Evolutionary conservation across 2,888 invertebrate genomes (phyloP), one percentile per base, ranked within the genome.

Genomic region (Stomorhina lunata): DNA sequence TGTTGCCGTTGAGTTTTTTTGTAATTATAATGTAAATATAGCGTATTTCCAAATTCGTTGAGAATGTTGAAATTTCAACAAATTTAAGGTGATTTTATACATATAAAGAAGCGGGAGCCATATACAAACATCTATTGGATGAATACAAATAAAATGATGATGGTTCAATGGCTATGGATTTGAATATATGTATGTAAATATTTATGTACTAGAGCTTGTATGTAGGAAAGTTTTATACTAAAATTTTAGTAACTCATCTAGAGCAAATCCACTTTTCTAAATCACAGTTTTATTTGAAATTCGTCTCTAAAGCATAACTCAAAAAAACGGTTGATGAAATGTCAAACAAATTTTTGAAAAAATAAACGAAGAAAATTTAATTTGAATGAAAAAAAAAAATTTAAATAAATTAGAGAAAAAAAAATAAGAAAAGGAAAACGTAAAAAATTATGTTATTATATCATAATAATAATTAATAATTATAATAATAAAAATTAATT

Each of bases 251-350:
- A 66, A 59, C 78, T 73, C 68, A 81, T 73, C 63, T 71, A 71
- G 59, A 80, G 71, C 73, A 79, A 82, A 75, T 79, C 45, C 66
- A 75, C 57, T 53, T 73, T 66, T 69, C 55, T 53, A 79, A 82
- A 79, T 79, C 79, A 69, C 82, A 82, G 82, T 82, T 82, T 82
- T 66, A 79, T 79, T 79, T 69, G 71, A 82, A 82, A 48, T 61
- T 68, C 79, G 79, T 59, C 68, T 82, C 76, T 45, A 76, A 50
- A 82, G 53, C 79, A 79, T n/a, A n/a, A n/a, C 82, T 69, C 79
- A 76, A 34, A 75, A 80, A 68, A 80, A 80, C 80, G 80, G 63
- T 75, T 40, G 40, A 65, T 63, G 17, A 76, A 65, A 65, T 69
- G 68, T 66, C 9, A 66, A 48, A 63, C 75, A 80, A 53, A 50